phyloP scores from a whole-genome alignment of 2,113 vertebrate species.

The Tricholaema leucomelas region DNA sequence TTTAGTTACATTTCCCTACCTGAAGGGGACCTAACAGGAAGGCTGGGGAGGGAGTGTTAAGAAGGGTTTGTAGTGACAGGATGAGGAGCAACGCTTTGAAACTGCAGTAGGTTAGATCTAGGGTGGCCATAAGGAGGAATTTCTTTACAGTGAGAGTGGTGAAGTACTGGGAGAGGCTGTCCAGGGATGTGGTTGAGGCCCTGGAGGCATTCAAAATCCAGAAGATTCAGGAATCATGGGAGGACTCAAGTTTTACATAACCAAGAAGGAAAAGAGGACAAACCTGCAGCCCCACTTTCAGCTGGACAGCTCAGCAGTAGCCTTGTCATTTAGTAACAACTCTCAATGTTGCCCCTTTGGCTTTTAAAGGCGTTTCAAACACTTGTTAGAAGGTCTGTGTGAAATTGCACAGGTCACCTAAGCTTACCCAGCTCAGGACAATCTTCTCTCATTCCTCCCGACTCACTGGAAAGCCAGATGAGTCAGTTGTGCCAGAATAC shows the following conservation, averaged over 20 bases:
- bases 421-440: background rate
- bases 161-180: too few species aligned
- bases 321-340: background rate
- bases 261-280: background rate
- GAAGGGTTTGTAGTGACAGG: too few species aligned
- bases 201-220: background rate
- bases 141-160: too few species aligned
- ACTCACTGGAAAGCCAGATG: background rate
- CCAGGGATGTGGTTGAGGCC: too few species aligned
- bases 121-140: too few species aligned
- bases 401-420: background rate
- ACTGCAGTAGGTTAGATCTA: too few species aligned
- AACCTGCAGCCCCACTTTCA: background rate
- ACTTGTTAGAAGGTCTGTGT: background rate
- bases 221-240: background rate
- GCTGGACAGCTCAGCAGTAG: background rate
- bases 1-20: too few species aligned
- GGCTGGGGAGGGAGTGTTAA: too few species aligned
- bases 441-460: background rate
- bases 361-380: background rate
- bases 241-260: background rate
- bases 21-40: too few species aligned
- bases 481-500: background rate
- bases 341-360: background rate
- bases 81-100: too few species aligned